phyloP scores from a whole-genome alignment of 2,888 invertebrate species.

The Catocala nupta region DNA sequence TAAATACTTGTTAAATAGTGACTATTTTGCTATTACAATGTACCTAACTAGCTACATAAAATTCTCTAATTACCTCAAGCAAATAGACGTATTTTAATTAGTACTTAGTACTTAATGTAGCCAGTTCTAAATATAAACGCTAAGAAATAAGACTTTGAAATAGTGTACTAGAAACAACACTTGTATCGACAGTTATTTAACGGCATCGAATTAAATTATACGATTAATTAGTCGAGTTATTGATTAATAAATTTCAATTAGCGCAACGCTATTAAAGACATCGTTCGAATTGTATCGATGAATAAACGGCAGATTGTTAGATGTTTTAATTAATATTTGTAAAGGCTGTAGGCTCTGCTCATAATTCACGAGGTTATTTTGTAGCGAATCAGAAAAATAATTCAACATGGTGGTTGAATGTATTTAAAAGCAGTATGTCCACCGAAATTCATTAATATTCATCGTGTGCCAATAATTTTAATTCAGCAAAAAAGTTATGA shows the following conservation, averaged over 20 bases:
- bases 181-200: slow-evolving; percentile 9
- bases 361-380: too few relatives aligned
- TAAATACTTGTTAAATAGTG: background rate
- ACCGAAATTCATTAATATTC: slow-evolving; percentile 6
- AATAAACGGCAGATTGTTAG: slow-evolving; percentile 11
- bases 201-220: slow-evolving; percentile 11
- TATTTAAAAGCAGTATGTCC: background rate
- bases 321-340: slow-evolving; percentile 14
- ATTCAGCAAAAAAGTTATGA: slow-evolving; percentile 9
- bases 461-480: slow-evolving; percentile 4
- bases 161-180: slow-evolving; percentile 9
- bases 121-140: slow-evolving; percentile 19
- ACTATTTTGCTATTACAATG: background rate
- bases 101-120: slow-evolving; percentile 2
- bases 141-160: slow-evolving; percentile 20
- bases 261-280: slow-evolving; percentile 17
- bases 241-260: slow-evolving; percentile 30
- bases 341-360: too few relatives aligned
- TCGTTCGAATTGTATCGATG: slow-evolving; percentile 23
- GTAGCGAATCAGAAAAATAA: too few relatives aligned
- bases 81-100: slow-evolving; percentile 13
- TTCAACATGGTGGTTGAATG: too few relatives aligned
- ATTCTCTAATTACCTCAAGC: slow-evolving; percentile 6
- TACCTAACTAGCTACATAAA: background rate
- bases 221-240: slow-evolving; percentile 19